Evolutionary conservation across 2,113 vertebrate species (phyloP).

Genomic region (Budorcas taxicolor): DNA sequence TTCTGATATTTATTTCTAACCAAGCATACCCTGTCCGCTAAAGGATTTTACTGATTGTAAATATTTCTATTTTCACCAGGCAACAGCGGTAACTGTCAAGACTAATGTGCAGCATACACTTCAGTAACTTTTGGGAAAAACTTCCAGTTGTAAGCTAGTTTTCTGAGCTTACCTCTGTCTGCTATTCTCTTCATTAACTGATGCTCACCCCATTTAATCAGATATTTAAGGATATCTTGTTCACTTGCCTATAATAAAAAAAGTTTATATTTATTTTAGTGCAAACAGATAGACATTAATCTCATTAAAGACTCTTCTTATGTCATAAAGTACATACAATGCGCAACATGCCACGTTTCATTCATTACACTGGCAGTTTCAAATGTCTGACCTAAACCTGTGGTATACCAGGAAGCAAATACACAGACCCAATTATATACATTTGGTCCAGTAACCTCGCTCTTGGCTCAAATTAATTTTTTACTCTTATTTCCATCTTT

Average conservation of each 20-base stretch:
- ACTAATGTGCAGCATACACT: not conserved
- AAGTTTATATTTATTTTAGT: conserved; percentile 33
- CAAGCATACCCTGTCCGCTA: not conserved
- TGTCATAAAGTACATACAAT: not conserved
- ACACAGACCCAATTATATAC: not conserved
- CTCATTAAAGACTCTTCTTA: not conserved
- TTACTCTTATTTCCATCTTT: not conserved
- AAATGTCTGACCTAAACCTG: not conserved
- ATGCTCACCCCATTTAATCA: conserved; percentile 98
- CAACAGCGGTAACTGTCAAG: not conserved
- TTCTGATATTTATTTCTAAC: not conserved
- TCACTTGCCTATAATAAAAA: conserved; percentile 92
- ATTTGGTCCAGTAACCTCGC: not conserved
- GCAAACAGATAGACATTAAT: conserved; percentile 9
- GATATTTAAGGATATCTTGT: conserved; percentile 98
- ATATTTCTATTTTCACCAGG: not conserved
- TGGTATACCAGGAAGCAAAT: not conserved
- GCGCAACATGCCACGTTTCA: not conserved
- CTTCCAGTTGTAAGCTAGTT: not conserved
- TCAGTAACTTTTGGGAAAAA: not conserved
- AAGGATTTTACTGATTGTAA: not conserved
- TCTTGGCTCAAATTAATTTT: not conserved
- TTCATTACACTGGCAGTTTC: not conserved
- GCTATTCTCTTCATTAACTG: conserved; percentile 99
- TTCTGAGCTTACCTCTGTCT: conserved; percentile 91